Base-by-base conservation (phyloP, 1,140 invertebrate species). In the Teleopsis dalmanni region DNA sequence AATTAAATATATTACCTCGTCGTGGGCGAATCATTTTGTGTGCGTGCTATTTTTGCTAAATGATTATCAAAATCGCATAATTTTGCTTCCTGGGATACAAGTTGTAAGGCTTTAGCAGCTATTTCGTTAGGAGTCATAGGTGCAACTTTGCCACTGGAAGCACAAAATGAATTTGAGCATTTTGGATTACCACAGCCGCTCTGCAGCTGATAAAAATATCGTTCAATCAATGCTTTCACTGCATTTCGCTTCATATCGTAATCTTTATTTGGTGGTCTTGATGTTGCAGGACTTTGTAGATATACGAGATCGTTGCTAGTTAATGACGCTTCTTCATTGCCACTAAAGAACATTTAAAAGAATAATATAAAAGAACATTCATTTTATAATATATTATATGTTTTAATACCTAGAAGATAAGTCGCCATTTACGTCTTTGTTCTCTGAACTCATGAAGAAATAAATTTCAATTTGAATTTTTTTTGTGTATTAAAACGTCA, bases 181-280 rank as follows among this genome's bases (percentile, higher is more conserved):
- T 81, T 75, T 8, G 80, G 73, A 68, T 92, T 88, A 7, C 91
- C 91, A 75, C 91, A 95, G 50, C 91, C 91, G 71, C 92, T 84
- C 11, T 85, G 84, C 47, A 95, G 74, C 73, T 94, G 89, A 73
- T 90, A 91, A 71, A 94, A 95, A 72, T 94, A 95, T 56, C 85
- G 81, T 71, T 93, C 88, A 52, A 95, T 94, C 35, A 92, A 74
- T 71, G 89, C 86, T 69, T 83, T 88, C 19, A 87, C 89, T 53
- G 88, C 86, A 53, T 85, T 84, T 58, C 90, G 79, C 77, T 93
- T 94, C 87, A 89, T 88, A 60, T 82, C 82, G 74, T 80, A 80
- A 16, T 59, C n/a, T 42, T 36, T 22, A 35, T n/a, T 11, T 19
- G 35, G 19, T 44, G 34, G 16, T 6, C 33, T 41, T 33, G 23